These are phyloP conservation scores for Rousettus madagascariensis DNA, from an alignment of 2,797 vertebrate species.

Conservation along the genomic window DNA sequence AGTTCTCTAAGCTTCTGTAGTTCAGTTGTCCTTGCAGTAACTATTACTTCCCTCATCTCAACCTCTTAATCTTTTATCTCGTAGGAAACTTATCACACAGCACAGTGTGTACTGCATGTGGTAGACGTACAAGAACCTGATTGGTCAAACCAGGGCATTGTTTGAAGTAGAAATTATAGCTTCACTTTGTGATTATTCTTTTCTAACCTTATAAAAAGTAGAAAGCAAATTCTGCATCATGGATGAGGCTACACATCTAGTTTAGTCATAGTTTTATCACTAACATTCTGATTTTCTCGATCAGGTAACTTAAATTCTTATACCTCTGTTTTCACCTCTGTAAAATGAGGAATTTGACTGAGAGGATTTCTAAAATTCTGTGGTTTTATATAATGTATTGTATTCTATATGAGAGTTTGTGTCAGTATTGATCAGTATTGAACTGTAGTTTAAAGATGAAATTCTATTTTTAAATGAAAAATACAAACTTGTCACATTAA, in stretches of 20 bases:
- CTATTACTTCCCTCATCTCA: background rate
- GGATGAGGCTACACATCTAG: background rate
- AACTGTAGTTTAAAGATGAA: background rate
- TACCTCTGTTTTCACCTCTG: background rate
- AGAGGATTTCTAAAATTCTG: background rate
- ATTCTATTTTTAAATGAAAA: slow-evolving; percentile 19
- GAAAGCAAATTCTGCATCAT: background rate
- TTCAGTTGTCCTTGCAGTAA: background rate
- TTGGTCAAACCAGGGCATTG: background rate
- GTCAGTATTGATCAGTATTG: background rate
- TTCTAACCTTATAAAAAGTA: background rate
- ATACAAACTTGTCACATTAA: background rate
- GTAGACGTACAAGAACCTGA: background rate
- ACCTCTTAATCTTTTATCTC: background rate
- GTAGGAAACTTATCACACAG: background rate
- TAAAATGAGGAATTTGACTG: slow-evolving; percentile 10
- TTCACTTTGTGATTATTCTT: background rate
- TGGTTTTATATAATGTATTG: background rate
- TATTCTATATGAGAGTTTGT: background rate
- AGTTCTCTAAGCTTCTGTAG: background rate
- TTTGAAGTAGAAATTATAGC: slow-evolving; percentile 2
- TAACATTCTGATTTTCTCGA: background rate
- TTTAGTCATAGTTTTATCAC: background rate
- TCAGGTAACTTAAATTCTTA: background rate
- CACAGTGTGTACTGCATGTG: background rate